Conservation (phyloP, 2,113 vertebrate genomes). For the Cebus imitator region DNA sequence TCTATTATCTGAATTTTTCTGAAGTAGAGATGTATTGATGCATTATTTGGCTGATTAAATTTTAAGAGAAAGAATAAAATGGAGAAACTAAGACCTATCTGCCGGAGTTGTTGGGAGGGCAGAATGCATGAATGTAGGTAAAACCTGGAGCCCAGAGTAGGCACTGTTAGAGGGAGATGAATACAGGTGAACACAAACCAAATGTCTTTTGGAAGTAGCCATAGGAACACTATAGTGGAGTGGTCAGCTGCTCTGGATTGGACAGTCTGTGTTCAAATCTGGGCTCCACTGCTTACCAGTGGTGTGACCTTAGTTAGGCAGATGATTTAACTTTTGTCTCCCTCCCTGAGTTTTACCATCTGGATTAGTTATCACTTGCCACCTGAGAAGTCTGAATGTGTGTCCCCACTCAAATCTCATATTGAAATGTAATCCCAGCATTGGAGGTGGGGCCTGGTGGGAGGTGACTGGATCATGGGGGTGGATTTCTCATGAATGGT, state of each 20-base stretch:
- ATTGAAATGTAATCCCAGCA: too few relatives aligned
- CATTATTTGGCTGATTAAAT: neutral
- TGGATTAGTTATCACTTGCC: neutral
- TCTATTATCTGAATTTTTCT: neutral
- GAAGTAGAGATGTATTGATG: neutral
- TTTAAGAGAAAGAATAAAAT: neutral
- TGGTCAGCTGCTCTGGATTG: neutral
- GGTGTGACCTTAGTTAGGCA: neutral
- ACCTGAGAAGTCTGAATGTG: neutral
- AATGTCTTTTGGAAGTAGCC: rapidly evolving
- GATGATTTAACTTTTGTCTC: neutral
- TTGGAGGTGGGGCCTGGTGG: too few relatives aligned
- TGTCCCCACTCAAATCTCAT: too few relatives aligned
- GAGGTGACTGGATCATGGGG: too few relatives aligned
- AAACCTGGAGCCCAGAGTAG: neutral
- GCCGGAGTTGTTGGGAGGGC: neutral
- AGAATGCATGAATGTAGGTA: too few relatives aligned
- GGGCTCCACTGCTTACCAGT: too few relatives aligned
- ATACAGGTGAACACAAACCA: rapidly evolving
- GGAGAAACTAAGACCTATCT: neutral
- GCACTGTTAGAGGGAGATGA: neutral
- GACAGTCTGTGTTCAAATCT: neutral
- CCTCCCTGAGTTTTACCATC: neutral
- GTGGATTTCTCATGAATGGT: too few relatives aligned
- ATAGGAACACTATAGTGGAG: rapidly evolving